These are phyloP conservation scores for Heliothis subflexa DNA, from an alignment of 1,140 invertebrate genomes.

Conservation along the genomic window DNA sequence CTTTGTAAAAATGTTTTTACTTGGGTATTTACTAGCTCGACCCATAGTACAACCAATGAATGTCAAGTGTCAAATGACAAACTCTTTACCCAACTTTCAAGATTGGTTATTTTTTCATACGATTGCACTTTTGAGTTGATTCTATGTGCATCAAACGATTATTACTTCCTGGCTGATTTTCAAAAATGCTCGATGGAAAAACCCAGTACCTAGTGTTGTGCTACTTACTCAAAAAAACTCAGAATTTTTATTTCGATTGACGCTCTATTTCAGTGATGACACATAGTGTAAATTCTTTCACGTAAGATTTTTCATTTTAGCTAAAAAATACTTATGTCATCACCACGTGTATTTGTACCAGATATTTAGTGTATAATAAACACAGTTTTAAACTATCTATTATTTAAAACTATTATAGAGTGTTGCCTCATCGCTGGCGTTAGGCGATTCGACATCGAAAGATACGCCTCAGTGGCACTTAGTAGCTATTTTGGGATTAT, in stretches of 20 bases:
- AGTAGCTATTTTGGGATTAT: constrained; percentile 49
- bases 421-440: constrained; percentile 45
- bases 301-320: constrained; percentile 12
- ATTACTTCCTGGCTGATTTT: too few species aligned
- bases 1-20: background rate
- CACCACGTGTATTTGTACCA: constrained; percentile 19
- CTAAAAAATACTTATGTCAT: constrained; percentile 24
- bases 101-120: too few species aligned
- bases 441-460: constrained; percentile 46
- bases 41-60: too few species aligned
- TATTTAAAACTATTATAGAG: constrained; percentile 48
- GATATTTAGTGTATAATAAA: constrained; percentile 18
- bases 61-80: too few species aligned
- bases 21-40: too few species aligned
- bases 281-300: constrained; percentile 20
- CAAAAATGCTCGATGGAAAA: too few species aligned
- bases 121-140: too few species aligned
- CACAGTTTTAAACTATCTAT: constrained; percentile 33
- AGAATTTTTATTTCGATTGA: background rate
- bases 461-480: constrained; percentile 54
- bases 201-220: background rate
- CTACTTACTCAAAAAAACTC: background rate
- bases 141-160: too few species aligned
- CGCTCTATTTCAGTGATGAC: constrained; percentile 8
- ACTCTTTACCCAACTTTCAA: too few species aligned